Evolutionary conservation across 2,113 vertebrate species (phyloP).

Genomic region (Lipotes vexillifer): DNA sequence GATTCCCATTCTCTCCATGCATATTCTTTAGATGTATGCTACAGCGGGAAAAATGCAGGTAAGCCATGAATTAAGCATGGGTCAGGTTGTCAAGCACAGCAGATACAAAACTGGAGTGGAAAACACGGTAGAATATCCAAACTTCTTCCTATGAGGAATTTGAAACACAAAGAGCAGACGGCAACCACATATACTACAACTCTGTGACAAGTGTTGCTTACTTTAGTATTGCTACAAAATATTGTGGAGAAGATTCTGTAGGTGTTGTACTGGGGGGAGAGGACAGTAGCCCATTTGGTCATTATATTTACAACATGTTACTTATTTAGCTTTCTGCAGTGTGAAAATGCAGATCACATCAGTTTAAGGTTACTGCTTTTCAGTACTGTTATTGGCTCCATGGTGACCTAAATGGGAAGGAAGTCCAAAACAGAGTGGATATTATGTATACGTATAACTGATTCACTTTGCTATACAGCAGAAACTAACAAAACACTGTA

Average conservation of each 20-base stretch:
- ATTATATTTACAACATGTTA: not conserved
- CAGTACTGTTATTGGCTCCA: not conserved
- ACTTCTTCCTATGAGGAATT: not conserved
- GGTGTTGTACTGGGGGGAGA: not conserved
- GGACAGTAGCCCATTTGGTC: not conserved
- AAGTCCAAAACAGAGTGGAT: too few relatives aligned
- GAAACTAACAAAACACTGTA: too few relatives aligned
- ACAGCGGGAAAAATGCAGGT: not conserved
- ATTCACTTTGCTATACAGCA: too few relatives aligned
- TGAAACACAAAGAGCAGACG: not conserved
- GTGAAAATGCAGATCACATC: not conserved
- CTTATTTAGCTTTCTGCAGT: not conserved
- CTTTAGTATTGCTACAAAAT: not conserved
- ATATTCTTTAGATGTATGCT: not conserved
- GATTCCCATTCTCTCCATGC: not conserved
- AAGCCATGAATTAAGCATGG: not conserved
- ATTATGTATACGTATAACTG: too few relatives aligned
- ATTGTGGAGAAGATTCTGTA: not conserved
- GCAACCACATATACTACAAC: not conserved
- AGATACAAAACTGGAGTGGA: not conserved
- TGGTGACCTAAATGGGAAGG: too few relatives aligned
- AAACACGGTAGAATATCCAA: not conserved
- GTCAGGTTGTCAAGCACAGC: not conserved
- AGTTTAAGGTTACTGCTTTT: not conserved
- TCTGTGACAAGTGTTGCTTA: not conserved